Conservation (phyloP, 2,797 vertebrate species). For the Nasua narica region DNA sequence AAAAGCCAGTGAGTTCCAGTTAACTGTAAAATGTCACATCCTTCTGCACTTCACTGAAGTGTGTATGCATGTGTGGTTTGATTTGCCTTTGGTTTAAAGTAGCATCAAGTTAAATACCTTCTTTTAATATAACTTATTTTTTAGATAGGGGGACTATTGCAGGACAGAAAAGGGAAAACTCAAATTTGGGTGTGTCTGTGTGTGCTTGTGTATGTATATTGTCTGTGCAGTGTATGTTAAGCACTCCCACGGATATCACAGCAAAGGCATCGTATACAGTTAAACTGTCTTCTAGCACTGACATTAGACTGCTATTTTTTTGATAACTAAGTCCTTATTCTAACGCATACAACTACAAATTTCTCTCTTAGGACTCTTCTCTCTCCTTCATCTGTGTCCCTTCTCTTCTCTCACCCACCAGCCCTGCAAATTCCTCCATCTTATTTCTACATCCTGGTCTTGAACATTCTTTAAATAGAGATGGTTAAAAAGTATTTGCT, state of each 20-base stretch:
- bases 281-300: not conserved
- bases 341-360: not conserved
- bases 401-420: not conserved
- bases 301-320: not conserved
- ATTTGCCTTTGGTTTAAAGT: not conserved
- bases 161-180: not conserved
- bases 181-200: not conserved
- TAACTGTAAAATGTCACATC: not conserved
- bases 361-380: not conserved
- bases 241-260: not conserved
- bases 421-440: not conserved
- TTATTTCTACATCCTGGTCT: not conserved
- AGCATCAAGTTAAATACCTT: not conserved
- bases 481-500: not conserved
- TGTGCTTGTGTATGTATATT: not conserved
- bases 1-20: not conserved
- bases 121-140: not conserved
- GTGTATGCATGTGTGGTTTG: not conserved
- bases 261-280: not conserved
- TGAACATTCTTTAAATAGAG: not conserved
- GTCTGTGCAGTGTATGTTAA: not conserved
- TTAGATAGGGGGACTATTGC: not conserved
- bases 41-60: not conserved
- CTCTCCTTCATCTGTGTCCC: not conserved
- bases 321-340: not conserved